Evolutionary conservation across 2,113 vertebrate genomes (phyloP), one percentile per base, ranked within the genome.

Genomic region (Malurus alboscapulatus): DNA sequence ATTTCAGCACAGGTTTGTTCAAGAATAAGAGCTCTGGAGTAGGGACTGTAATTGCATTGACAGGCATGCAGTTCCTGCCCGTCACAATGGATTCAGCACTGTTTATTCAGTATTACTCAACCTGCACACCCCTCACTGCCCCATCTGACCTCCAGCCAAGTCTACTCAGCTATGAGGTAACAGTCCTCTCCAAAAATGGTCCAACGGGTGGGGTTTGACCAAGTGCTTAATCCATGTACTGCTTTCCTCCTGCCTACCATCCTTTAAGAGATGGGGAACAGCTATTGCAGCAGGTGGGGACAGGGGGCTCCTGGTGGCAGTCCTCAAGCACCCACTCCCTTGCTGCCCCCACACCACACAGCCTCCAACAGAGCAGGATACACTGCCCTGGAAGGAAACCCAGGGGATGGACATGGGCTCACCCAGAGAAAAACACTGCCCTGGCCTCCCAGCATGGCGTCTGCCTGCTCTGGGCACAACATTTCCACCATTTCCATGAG

Each of bases 341-440:
- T 61, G 47, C 21, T 61, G 36, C 4, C 2, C 2, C 20, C 3
- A 8, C 51, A 66, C 0, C 4, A 66, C 0, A 0, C 25, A 58
- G 47, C 21, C 10, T 71, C 42, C 3, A 2, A 32, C 38, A 58
- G 0, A 7, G 38, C 1, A 2, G 25, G 20, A 18, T 9, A 54
- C 5, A 2, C 36, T 74, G 17, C 22, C 62, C 42, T 55, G 40
- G 34, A 62, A 82, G 83, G 38, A 51, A 75, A 50, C 10, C 6
- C 34, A 71, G 29, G 7, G 5, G 7, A 42, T 4, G 9, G 42
- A 44, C 24, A n/a, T 5, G 38, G 44, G 25, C 34, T 78, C 44
- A 71, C 0, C 1, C 0, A 4, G 10, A 26, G 26, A 10, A 76
- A 51, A 88, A 34, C 26, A 51, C 26, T 21, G 66, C 62, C 24